Evolutionary conservation across 92 coral and sea anemone species (phyloP).

Genomic region (Palythoa heliodiscus): DNA sequence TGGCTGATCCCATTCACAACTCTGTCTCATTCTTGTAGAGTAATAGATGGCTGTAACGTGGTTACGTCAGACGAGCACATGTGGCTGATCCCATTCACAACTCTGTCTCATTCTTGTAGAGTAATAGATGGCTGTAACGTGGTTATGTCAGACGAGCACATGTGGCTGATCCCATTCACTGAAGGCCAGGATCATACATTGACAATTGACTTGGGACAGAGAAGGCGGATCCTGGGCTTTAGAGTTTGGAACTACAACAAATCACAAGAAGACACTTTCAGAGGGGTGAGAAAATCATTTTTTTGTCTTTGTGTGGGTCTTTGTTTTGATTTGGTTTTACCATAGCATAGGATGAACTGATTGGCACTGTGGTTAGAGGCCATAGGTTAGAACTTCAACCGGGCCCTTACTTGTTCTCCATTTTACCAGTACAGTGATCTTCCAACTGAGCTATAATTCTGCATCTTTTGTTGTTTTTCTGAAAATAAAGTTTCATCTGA

Average conservation of each 20-base stretch:
- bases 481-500: no score
- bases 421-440: no score
- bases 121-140: conserved; percentile 86
- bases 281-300: conserved; percentile 75
- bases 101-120: conserved; percentile 41
- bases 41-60: conserved; percentile 78
- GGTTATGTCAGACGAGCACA: conserved; percentile 91
- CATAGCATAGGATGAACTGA: not conserved
- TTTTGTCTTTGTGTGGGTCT: not conserved
- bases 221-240: conserved; percentile 72
- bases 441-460: no score
- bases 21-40: conserved; percentile 40
- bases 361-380: no score
- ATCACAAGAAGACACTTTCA: conserved; percentile 87
- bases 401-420: no score
- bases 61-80: conserved; percentile 91
- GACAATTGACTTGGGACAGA: conserved; percentile 73
- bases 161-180: conserved; percentile 94
- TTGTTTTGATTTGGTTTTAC: not conserved
- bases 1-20: conserved; percentile 87
- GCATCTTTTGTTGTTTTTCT: no score
- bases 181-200: conserved; percentile 86
- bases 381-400: no score
- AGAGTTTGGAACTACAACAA: conserved; percentile 98
- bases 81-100: conserved; percentile 79